Evolutionary conservation across 2,797 vertebrate species (phyloP), one percentile per base, ranked within the genome.

Genomic region (Ctenochaetus hawaiiensis): DNA sequence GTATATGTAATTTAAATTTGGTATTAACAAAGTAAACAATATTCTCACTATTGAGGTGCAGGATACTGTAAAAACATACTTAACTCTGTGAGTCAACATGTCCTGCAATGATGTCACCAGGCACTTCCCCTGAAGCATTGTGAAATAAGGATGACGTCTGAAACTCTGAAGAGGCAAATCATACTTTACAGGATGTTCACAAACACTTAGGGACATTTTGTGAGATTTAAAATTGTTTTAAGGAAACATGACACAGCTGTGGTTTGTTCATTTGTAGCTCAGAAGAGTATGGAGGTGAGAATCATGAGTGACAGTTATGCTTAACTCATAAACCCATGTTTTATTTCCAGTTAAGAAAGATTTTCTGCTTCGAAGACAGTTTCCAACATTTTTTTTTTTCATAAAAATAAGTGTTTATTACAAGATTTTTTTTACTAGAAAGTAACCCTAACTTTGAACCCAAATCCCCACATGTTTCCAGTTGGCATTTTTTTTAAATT

Each of bases 101-200:
- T 84, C 56, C 70, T 62, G 26, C 26, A 57, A 57, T 84, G 78
- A 73, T 59, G 77, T 88, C 74, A 77, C 77, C 66, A 26, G 62
- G 51, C 76, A 58, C 26, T 49, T 77, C 56, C 78, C 64, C 69
- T 72, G 65, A 47, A 66, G 59, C 45, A 5, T 48, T 77, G 71
- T 78, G 80, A 72, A 84, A 87, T 63, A 37, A 54, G 73, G 41
- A 43, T 71, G 80, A 85, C 12, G 23, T 77, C 66, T 72, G 53
- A 64, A 69, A 53, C 5, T 17, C 9, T 54, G 22, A 20, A 14
- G 26, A 30, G 43, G 14, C 59, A 47, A 30, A 59, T 49, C 49
- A 16, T n/a, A 18, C 45, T 18, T 49, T 18, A 9, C 43, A 59
- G 8, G 8, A 4, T 54, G 13, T 17, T 52, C 45, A 41, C 12